phyloP scores from a whole-genome alignment of 1,140 invertebrate genomes.

The Pogonomyrmex barbatus region DNA sequence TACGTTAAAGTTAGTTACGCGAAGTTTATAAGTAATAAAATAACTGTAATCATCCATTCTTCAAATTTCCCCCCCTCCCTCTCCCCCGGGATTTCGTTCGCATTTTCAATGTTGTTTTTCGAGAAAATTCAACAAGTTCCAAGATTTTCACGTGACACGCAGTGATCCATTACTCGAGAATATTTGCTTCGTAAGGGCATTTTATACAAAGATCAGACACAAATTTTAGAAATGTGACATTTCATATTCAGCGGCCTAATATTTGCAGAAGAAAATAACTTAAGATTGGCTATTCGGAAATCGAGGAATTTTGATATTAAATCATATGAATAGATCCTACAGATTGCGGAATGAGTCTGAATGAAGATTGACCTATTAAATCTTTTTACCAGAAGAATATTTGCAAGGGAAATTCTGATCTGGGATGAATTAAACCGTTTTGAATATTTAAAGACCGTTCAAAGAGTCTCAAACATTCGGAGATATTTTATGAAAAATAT shows the following conservation, averaged over 20 bases:
- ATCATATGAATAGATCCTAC: background rate
- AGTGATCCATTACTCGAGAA: background rate
- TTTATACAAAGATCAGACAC: background rate
- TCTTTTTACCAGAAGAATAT: slow-evolving; percentile 27
- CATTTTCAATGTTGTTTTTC: background rate
- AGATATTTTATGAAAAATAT: background rate
- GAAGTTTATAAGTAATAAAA: slow-evolving; percentile 33
- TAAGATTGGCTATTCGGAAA: slow-evolving; percentile 40
- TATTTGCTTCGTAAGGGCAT: background rate
- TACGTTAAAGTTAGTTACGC: slow-evolving; percentile 8
- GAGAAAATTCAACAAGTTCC: slow-evolving; percentile 1
- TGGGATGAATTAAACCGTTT: slow-evolving; percentile 11
- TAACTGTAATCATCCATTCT: slow-evolving; percentile 23
- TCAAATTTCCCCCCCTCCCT: background rate
- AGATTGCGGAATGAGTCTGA: background rate
- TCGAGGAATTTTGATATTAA: slow-evolving; percentile 34
- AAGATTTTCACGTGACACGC: background rate
- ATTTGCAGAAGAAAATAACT: slow-evolving; percentile 48
- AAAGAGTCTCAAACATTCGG: background rate
- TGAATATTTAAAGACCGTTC: background rate
- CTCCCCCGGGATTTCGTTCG: background rate
- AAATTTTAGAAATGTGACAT: slow-evolving; percentile 31
- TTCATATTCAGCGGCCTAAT: slow-evolving; percentile 49
- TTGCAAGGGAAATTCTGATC: background rate
- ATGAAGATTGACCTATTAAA: slow-evolving; percentile 10